phyloP scores from a whole-genome alignment of 64 coral and sea anemone genomes.

The Acropora tenuis region DNA sequence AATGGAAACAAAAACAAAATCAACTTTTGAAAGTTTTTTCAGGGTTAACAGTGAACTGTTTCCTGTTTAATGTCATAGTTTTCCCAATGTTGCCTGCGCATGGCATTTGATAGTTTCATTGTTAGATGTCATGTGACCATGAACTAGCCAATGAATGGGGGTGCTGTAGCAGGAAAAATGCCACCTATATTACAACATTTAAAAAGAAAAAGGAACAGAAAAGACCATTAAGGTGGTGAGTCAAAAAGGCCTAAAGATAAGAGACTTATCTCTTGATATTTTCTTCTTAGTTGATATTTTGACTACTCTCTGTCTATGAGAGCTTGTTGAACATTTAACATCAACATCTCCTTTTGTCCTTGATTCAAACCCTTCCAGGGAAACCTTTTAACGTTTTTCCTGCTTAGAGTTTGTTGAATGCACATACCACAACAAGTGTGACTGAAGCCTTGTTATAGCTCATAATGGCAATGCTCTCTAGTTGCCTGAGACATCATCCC shows the following conservation, averaged over 20 bases:
- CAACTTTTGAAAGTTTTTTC: no score
- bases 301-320: neutral
- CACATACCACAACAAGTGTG: neutral
- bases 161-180: no score
- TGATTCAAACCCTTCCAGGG: neutral
- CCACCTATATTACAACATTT: neutral
- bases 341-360: constrained; percentile 18
- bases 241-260: constrained; percentile 22
- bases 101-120: no score
- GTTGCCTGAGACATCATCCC: neutral
- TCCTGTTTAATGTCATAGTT: no score
- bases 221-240: neutral
- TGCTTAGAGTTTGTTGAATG: constrained; percentile 1
- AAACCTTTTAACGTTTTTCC: constrained; percentile 11
- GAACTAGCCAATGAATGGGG: no score
- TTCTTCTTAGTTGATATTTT: neutral
- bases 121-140: no score
- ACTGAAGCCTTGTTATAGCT: neutral
- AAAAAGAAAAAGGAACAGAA: neutral
- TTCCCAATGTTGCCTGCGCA: no score
- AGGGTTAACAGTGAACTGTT: no score
- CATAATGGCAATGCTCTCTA: neutral
- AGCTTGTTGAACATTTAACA: neutral
- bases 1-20: no score
- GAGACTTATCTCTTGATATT: neutral